A percentile compares a stretch with the other conserved stretches of the same genome.
phyloP scores from a whole-genome alignment of 2,888 invertebrate genomes.

The Cephus rjabovi region DNA sequence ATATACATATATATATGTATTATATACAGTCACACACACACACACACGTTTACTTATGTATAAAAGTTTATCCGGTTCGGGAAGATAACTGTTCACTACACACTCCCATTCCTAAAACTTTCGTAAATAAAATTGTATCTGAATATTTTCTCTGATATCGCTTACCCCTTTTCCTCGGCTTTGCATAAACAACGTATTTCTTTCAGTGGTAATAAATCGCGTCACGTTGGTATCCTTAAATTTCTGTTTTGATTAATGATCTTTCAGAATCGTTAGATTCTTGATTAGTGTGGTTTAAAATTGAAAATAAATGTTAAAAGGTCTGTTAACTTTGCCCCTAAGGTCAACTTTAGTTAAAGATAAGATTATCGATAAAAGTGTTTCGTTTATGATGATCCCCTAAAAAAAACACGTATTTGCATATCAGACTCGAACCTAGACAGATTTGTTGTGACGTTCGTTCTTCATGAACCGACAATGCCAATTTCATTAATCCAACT shows the following conservation, averaged over 20 bases:
- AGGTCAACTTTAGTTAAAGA: not conserved
- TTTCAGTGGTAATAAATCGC: not conserved
- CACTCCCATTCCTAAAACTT: not conserved
- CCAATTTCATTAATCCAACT: not conserved
- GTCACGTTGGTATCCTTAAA: not conserved
- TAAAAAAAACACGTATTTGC: not conserved
- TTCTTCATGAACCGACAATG: not conserved
- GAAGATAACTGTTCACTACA: not conserved
- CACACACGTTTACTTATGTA: too few species aligned
- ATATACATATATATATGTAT: too few species aligned
- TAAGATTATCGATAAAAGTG: not conserved
- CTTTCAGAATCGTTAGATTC: not conserved
- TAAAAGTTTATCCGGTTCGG: not conserved
- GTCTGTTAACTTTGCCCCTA: not conserved
- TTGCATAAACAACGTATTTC: not conserved
- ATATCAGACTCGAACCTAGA: not conserved
- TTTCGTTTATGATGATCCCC: not conserved
- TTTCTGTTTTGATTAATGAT: not conserved
- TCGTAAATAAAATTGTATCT: not conserved
- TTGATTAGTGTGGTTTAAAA: not conserved
- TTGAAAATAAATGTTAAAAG: not conserved
- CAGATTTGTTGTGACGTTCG: not conserved
- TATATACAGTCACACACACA: too few species aligned
- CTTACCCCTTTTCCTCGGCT: not conserved
- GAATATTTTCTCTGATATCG: not conserved